These are phyloP conservation scores for Rallus crepitans DNA, from an alignment of 2,797 vertebrate genomes.

Conservation along the genomic window DNA sequence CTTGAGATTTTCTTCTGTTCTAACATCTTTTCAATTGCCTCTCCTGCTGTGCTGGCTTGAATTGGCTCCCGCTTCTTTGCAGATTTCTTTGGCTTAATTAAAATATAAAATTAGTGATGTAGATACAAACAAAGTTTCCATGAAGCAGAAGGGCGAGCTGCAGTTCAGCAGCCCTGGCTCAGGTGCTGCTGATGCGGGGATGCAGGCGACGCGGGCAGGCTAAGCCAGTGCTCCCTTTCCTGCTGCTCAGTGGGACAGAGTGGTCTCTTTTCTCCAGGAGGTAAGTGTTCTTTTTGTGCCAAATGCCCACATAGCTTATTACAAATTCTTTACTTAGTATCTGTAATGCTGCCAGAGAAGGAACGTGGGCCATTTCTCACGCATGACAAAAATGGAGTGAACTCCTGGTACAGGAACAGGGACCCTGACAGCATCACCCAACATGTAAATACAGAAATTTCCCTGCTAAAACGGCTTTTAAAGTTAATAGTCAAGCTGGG, in stretches of 20 bases:
- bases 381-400: background rate
- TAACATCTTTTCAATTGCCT: conserved; percentile 97
- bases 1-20: conserved; percentile 96
- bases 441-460: background rate
- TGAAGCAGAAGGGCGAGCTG: conserved; percentile 13
- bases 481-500: background rate
- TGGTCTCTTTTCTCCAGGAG: background rate
- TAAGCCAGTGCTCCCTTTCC: background rate
- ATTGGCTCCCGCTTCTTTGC: conserved; percentile 84
- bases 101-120: conserved; percentile 64
- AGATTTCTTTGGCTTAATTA: conserved; percentile 82
- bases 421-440: background rate
- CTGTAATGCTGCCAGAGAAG: background rate
- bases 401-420: background rate
- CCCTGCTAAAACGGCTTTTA: background rate
- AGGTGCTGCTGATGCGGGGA: background rate
- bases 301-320: background rate
- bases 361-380: background rate
- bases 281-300: background rate
- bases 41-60: conserved; percentile 90
- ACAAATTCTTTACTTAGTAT: background rate
- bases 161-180: conserved; percentile 12
- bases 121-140: conserved; percentile 54
- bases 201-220: background rate
- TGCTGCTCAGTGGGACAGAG: background rate